Evolutionary conservation across 1,140 invertebrate genomes (phyloP).

Genomic region (Mactra quadrangularis): DNA sequence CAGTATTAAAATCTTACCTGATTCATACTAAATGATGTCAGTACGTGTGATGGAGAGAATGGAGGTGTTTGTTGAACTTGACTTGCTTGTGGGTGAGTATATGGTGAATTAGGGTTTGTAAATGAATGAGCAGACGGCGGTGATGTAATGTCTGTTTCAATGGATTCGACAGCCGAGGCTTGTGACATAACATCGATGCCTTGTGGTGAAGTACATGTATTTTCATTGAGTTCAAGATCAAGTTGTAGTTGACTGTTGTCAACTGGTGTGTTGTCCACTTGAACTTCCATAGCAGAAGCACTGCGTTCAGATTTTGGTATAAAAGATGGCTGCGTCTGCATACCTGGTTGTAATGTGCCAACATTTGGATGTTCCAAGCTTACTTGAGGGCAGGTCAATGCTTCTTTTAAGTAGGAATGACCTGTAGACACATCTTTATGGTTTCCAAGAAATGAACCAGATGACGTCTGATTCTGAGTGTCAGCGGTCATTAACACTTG

Average conservation of each 20-base stretch:
- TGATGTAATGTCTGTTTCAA: no score
- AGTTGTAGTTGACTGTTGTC: neutral
- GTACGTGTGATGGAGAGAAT: conserved; percentile 24
- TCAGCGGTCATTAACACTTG: conserved; percentile 14
- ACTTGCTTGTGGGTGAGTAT: neutral
- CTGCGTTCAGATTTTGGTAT: neutral
- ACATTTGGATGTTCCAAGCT: conserved; percentile 2
- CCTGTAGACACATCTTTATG: neutral
- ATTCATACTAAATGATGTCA: neutral
- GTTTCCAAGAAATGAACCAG: no score
- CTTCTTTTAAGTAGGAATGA: conserved; percentile 50
- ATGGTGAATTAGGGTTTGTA: neutral
- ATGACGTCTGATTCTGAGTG: neutral
- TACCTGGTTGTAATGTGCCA: neutral
- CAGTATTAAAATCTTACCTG: conserved; percentile 3
- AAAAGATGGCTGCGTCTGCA: neutral
- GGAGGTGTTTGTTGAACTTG: conserved; percentile 5
- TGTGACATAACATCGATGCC: no score
- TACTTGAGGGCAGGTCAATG: conserved; percentile 34
- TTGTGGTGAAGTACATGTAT: no score
- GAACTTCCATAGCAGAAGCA: neutral
- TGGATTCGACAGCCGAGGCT: no score
- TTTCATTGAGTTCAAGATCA: no score
- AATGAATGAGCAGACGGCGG: no score
- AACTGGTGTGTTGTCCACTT: neutral